Evolutionary conservation across 1,140 invertebrate genomes (phyloP), one percentile per base, ranked within the genome.

Genomic region (Dolichoris vasculosae): DNA sequence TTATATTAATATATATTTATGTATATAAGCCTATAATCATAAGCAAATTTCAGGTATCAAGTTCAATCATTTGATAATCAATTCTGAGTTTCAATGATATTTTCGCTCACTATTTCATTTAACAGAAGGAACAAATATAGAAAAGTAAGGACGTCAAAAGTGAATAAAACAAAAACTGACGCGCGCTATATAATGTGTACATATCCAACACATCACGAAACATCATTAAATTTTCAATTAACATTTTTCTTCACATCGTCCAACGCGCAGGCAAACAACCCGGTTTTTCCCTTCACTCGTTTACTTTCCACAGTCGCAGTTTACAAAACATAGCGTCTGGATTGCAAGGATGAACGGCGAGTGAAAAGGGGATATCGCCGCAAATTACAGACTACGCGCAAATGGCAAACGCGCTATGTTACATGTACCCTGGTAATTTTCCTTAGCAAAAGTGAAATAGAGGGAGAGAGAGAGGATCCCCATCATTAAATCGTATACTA

Each of bases 171-270:
- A 46, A 64, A 64, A 64, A 8, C 63, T n/a, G 2, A 64, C 26
- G 30, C 30, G 63, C n/a, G 63, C 26, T n/a, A 30, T 30, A 64
- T n/a, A 64, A 8, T 30, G 32, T 69, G 15, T 69, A 69, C 67
- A 38, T 38, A 7, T 64, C 7, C 26, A 30, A 59, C 77, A 2
- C 78, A 17, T 23, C 63, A 32, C 26, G 51, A 35, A 55, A 55
- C 38, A 80, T 71, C 80, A 82, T 82, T 82, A 82, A 69, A 71
- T 55, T 82, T 82, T 82, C 80, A 82, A 82, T 82, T 82, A 82
- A 71, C 63, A 82, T 71, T 82, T 76, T 59, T 30, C 40, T 20
- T 77, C 11, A 32, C 55, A 20, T 43, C 30, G 26, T 38, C 35
- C 13, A 1, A 15, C 9, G 55, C 35, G 55, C 20, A 40, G 17